Conservation (phyloP, 2,113 vertebrate genomes). For the Pseudorhombus dupliciocellatus region DNA sequence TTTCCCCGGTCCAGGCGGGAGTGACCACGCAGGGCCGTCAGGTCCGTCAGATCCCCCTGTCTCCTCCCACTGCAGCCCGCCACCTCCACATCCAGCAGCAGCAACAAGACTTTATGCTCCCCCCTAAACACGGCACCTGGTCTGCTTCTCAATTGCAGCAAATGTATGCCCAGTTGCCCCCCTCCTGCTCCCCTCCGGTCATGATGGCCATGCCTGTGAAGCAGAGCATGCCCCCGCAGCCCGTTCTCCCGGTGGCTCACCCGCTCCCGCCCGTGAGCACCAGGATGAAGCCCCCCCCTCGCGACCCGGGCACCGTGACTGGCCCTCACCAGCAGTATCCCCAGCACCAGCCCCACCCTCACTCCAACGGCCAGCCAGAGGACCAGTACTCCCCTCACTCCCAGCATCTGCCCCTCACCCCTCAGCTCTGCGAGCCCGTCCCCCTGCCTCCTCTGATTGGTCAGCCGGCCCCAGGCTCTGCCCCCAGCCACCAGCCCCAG, state of each 20-base stretch:
- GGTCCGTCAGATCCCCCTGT: slow-evolving; percentile 85
- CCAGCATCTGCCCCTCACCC: slow-evolving; percentile 66
- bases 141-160: slow-evolving; percentile 80
- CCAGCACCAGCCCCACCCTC: slow-evolving; percentile 71
- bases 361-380: slow-evolving; percentile 78
- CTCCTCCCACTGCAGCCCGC: slow-evolving; percentile 78
- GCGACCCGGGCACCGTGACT: slow-evolving; percentile 62
- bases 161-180: slow-evolving; percentile 77
- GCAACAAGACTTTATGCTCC: slow-evolving; percentile 71
- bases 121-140: slow-evolving; percentile 82
- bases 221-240: slow-evolving; percentile 75
- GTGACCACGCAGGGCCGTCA: slow-evolving; percentile 73
- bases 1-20: slow-evolving; percentile 83
- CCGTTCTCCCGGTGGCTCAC: slow-evolving; percentile 78
- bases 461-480: slow-evolving; percentile 69
- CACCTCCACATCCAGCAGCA: slow-evolving; percentile 75
- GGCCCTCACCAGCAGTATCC: slow-evolving; percentile 61
- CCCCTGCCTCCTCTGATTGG: slow-evolving; percentile 71
- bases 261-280: slow-evolving; percentile 79
- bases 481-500: slow-evolving; percentile 72
- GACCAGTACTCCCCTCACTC: slow-evolving; percentile 72
- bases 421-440: slow-evolving; percentile 79
- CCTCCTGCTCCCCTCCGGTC: slow-evolving; percentile 75
- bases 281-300: slow-evolving; percentile 75
- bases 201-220: slow-evolving; percentile 78